Evolutionary conservation across 1,140 invertebrate genomes (phyloP).

Genomic region (Pollicipes pollicipes): DNA sequence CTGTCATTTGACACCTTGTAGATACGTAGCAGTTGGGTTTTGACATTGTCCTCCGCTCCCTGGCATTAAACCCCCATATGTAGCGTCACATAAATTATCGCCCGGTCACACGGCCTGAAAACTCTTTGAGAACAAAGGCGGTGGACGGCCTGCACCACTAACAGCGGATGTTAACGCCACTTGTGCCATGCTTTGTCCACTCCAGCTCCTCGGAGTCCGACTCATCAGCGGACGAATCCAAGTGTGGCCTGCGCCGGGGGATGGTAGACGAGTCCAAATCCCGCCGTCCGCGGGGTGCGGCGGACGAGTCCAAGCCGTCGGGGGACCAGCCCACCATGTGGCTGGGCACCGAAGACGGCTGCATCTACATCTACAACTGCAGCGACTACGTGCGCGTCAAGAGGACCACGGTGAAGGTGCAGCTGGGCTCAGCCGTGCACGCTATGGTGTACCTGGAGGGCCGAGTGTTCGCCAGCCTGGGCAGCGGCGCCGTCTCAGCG

Average conservation of each 20-base stretch:
- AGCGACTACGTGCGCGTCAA: slow-evolving; percentile 87
- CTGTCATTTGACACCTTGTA: too few relatives aligned
- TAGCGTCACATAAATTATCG: too few relatives aligned
- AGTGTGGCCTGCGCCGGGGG: neutral
- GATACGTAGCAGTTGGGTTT: too few relatives aligned
- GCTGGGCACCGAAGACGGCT: slow-evolving; percentile 92
- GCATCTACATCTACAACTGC: slow-evolving; percentile 87
- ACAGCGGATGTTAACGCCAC: too few relatives aligned
- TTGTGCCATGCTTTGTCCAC: neutral
- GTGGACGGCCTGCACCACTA: too few relatives aligned
- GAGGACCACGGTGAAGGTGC: slow-evolving; percentile 81
- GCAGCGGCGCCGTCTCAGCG: slow-evolving; percentile 61
- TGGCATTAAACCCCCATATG: too few relatives aligned
- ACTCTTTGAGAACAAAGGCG: too few relatives aligned
- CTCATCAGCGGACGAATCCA: neutral
- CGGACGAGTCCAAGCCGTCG: neutral
- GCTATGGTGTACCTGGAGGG: slow-evolving; percentile 88
- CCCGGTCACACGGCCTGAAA: too few relatives aligned
- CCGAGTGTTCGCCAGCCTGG: slow-evolving; percentile 77
- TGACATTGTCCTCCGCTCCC: too few relatives aligned
- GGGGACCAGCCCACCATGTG: slow-evolving; percentile 93
- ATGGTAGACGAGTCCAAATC: neutral
- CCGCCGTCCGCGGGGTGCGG: neutral
- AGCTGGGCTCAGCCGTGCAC: slow-evolving; percentile 66
- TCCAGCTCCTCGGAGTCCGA: neutral